Base-by-base conservation (phyloP, 2,888 invertebrate species). In the Tortrix viridana region DNA sequence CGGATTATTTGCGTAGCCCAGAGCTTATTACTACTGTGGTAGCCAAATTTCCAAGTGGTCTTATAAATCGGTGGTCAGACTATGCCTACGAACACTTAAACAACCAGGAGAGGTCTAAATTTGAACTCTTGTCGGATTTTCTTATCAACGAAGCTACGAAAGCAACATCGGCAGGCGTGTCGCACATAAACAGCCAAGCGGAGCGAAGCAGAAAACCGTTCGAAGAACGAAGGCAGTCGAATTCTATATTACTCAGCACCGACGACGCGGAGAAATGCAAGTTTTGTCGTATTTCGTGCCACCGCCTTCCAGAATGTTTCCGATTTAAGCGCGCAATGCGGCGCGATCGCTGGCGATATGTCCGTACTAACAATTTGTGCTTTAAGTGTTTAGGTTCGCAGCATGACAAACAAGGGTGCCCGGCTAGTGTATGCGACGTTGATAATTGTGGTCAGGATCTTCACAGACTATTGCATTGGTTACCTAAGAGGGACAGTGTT, bases 31-130 rank as follows among this genome's bases (percentile, higher is more conserved):
- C 62, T 6, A 55, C 60, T 1, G 16, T 68, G n/a, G 1, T 68
- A 1, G n/a, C 58, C 2, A 68, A 68, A 38, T 54, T 62, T 37
- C 66, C 66, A 7, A 65, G 55, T 3, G 19, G 49, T 0, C 46
- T 68, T 2, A 54, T 68, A 7, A 65, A 38, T 20, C 46, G 52
- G 43, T 65, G 56, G 65, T 47, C 50, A 9, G 60, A 60, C 52
- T 60, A 60, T 52, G 47, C 44, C 1, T 55, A 49, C 22, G 48
- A 38, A 19, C 37, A 55, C 26, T 26, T 49, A 23, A 23, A 16
- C 14, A 43, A 7, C 41, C 16, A 5, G 12, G 44, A 49, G 6
- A 54, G 41, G 16, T 43, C 49, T 1, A 55, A 61, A 12, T 41
- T 61, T 12, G 49, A 61, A 20, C 14, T 49, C 0, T 26, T 61